A percentile compares a stretch with the other conserved stretches of the same genome.
Conservation (phyloP, 2,113 vertebrate species). For the Siphamia tubifer region DNA sequence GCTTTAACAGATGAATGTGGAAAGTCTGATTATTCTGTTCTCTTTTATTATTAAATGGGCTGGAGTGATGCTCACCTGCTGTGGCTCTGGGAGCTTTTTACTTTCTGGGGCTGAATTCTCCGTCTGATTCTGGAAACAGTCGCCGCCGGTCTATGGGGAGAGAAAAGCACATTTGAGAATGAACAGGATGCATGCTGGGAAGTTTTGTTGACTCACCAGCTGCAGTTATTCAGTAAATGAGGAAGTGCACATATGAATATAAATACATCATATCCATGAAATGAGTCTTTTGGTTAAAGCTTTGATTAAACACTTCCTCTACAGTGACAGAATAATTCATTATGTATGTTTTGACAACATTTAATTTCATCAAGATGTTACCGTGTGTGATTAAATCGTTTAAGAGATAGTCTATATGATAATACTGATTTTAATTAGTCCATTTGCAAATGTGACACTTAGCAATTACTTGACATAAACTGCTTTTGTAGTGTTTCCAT, state of each 20-base stretch:
- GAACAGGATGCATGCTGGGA: neutral
- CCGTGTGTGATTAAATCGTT: too few species aligned
- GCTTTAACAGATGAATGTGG: too few species aligned
- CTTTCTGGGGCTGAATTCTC: conserved; percentile 63
- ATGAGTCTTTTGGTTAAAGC: neutral
- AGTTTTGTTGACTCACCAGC: neutral
- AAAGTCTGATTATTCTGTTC: too few species aligned
- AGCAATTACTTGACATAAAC: too few species aligned
- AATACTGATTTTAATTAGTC: too few species aligned
- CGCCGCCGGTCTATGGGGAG: conserved; percentile 56
- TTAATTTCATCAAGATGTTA: too few species aligned
- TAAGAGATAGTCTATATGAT: too few species aligned
- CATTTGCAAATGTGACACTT: too few species aligned
- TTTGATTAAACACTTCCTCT: neutral
- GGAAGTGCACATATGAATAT: neutral
- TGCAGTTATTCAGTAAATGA: neutral
- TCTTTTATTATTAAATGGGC: neutral
- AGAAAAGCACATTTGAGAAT: neutral
- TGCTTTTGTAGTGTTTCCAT: too few species aligned
- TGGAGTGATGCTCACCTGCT: conserved; percentile 62
- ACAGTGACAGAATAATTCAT: neutral
- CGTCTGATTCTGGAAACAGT: conserved; percentile 78
- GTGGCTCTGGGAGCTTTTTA: conserved; percentile 64
- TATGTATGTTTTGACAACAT: neutral
- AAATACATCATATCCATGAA: neutral